Percentiles rank a stretch among this genome's conserved stretches.
Conservation (phyloP, 2,113 vertebrate genomes). For the Paradoxurus hermaphroditus region DNA sequence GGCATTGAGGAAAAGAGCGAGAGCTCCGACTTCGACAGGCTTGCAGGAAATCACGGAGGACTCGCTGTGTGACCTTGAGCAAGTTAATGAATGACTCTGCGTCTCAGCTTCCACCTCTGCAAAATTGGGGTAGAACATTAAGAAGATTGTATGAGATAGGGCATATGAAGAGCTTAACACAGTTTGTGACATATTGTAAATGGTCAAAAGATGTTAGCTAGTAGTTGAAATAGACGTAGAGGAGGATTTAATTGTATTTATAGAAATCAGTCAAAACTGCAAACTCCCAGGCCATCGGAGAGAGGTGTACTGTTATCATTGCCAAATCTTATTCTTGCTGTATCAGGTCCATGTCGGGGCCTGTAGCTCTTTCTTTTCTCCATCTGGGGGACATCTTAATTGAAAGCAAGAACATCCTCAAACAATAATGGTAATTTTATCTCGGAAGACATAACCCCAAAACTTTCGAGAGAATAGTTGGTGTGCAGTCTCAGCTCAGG, state of each 20-base stretch:
- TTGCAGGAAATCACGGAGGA: background rate
- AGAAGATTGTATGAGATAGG: background rate
- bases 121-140: background rate
- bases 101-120: background rate
- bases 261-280: background rate
- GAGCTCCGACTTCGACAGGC: background rate
- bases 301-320: fast-evolving
- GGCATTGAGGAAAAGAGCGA: background rate
- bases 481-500: background rate
- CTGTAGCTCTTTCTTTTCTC: background rate
- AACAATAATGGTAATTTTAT: background rate
- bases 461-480: background rate
- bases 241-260: background rate
- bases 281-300: background rate
- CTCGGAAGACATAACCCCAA: background rate
- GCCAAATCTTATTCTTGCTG: background rate
- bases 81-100: background rate
- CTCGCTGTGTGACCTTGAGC: background rate
- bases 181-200: background rate
- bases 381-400: background rate
- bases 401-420: background rate
- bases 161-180: background rate
- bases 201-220: background rate
- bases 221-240: background rate
- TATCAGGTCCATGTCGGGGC: too few relatives aligned